A percentile compares a stretch with the other conserved stretches of the same genome.
Conservation (phyloP, 2,888 invertebrate genomes). For the Portevinia maculata region DNA sequence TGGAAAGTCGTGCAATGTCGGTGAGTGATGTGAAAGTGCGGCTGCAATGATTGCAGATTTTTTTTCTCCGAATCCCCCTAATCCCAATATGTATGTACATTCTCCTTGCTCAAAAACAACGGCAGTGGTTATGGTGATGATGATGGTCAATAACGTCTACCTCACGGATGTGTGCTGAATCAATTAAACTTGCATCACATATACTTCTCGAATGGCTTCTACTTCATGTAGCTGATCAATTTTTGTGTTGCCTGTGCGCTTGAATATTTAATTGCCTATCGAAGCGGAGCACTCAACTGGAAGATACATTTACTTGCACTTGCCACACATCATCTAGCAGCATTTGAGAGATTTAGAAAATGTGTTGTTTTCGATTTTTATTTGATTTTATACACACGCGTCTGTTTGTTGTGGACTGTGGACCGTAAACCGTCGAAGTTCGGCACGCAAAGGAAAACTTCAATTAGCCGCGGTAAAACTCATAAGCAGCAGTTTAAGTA, state of each 20-base stretch:
- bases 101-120: not conserved
- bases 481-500: constrained; percentile 30
- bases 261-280: constrained; percentile 45
- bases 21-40: constrained; percentile 49
- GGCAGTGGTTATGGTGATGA: not conserved
- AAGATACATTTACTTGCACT: constrained; percentile 59
- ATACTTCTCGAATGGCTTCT: constrained; percentile 12
- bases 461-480: constrained; percentile 52
- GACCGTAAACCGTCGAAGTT: constrained; percentile 18
- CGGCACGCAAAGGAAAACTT: constrained; percentile 61
- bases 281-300: constrained; percentile 25
- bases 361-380: constrained; percentile 40
- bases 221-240: not conserved
- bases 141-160: constrained; percentile 39
- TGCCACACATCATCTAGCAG: constrained; percentile 64
- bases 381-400: constrained; percentile 32
- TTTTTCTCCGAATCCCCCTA: not conserved
- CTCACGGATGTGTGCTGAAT: constrained; percentile 57
- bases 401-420: not conserved
- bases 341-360: constrained; percentile 58
- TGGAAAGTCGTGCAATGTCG: constrained; percentile 51
- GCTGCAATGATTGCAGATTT: constrained; percentile 3
- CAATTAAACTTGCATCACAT: constrained; percentile 23
- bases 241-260: not conserved
- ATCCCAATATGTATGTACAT: constrained; percentile 1